phyloP scores from a whole-genome alignment of 2,888 invertebrate species.

The Alsophila aescularia region DNA sequence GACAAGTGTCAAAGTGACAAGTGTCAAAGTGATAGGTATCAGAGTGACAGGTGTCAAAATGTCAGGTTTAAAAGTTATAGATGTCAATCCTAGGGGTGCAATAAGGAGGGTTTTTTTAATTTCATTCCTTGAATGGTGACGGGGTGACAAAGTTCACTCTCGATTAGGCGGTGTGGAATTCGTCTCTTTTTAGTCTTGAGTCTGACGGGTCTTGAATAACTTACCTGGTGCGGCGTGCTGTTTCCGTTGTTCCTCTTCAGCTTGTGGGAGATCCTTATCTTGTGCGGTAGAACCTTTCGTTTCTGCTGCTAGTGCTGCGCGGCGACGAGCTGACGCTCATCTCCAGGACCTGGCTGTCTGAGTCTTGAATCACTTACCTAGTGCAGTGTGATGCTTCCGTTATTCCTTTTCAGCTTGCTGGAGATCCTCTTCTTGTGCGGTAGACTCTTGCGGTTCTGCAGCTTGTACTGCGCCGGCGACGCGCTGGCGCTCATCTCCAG shows the following conservation, averaged over 20 bases:
- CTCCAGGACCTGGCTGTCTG: constrained; percentile 60
- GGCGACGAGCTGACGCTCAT: constrained; percentile 56
- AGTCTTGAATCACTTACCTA: constrained; percentile 59
- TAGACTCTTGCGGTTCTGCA: constrained; percentile 86
- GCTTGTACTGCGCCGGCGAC: constrained; percentile 60
- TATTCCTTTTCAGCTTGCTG: constrained; percentile 84
- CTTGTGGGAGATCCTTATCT: constrained; percentile 92
- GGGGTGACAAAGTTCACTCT: no score
- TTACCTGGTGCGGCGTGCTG: constrained; percentile 71
- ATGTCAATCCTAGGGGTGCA: no score
- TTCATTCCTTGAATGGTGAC: no score
- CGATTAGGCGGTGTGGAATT: no score
- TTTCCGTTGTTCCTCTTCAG: constrained; percentile 73
- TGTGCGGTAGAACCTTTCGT: constrained; percentile 92
- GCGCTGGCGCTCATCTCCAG: constrained; percentile 56
- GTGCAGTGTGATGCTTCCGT: constrained; percentile 67
- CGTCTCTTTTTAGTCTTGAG: no score
- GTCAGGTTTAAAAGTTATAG: no score
- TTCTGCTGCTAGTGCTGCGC: constrained; percentile 63
- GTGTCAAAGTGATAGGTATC: no score
- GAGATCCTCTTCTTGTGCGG: constrained; percentile 95
- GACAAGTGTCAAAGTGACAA: no score
- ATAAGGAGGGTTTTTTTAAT: no score
- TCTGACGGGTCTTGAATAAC: no score
- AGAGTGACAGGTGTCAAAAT: no score